These are phyloP conservation scores for Procapra przewalskii DNA, from an alignment of 2,113 vertebrate genomes.

Conservation along the genomic window DNA sequence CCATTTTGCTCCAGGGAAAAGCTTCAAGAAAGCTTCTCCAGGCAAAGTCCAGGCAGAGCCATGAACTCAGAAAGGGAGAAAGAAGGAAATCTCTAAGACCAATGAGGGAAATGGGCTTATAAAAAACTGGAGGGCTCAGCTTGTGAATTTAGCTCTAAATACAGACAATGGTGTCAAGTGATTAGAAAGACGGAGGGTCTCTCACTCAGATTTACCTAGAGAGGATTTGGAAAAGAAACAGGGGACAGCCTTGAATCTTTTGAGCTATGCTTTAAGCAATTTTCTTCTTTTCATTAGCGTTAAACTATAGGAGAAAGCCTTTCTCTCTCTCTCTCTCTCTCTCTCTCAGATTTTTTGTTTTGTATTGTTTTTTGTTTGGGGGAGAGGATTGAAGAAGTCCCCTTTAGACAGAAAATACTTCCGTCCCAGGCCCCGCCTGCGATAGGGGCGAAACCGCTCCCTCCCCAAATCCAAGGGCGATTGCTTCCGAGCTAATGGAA, in stretches of 20 bases:
- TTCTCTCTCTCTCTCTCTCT: neutral
- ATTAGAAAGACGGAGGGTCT: neutral
- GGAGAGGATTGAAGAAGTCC: neutral
- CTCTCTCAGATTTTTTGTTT: neutral
- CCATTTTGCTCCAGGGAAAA: neutral
- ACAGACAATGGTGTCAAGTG: neutral
- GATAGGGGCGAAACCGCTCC: neutral
- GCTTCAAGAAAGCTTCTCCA: neutral
- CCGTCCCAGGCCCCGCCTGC: neutral
- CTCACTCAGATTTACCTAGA: neutral
- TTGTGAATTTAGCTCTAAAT: neutral
- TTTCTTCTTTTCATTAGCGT: neutral
- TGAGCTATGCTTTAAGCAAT: neutral
- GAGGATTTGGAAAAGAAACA: neutral
- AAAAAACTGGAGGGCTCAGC: neutral
- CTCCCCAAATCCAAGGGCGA: neutral
- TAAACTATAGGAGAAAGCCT: neutral
- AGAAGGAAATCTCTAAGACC: neutral
- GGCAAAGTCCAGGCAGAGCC: neutral
- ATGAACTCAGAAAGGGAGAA: neutral
- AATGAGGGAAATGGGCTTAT: neutral
- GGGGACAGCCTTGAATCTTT: neutral
- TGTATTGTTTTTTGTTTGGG: constrained; percentile 35
- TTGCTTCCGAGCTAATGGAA: neutral
- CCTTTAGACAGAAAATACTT: neutral